Base-by-base conservation (phyloP, 2,888 invertebrate genomes). In the Drosophila quasianomalipes region DNA sequence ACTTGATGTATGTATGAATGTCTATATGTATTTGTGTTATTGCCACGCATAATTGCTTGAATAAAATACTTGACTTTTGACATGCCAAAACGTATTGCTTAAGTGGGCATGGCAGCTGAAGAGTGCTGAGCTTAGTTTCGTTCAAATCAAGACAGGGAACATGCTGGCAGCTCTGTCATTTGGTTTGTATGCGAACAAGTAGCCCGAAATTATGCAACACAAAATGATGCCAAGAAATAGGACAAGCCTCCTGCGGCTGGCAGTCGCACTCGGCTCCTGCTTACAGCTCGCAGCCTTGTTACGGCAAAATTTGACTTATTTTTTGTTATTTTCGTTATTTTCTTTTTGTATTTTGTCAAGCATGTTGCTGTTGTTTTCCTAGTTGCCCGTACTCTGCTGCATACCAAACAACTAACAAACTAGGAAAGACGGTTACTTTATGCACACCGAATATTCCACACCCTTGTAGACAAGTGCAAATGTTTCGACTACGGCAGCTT, bases 1-100 rank as follows among this genome's bases (percentile, higher is more conserved):
- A 57, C 30, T 57, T 70, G 3, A 54, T 51, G 31, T 51, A 31
- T 30, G 22, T 22, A 7, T 37, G 16, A 26, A 7, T 37, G 26
- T 35, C 26, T 28, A 28, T 61, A 33, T 47, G 37, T 62, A 51
- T 55, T 41, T 70, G 65, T 61, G 52, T 70, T 77, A 65, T 74
- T 68, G 59, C 63, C 70, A 70, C 61, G 61, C 76, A 81, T 82
- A 85, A 85, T 85, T 87, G 79, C 69, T 70, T 78, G 70, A 82
- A 81, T 79, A 58, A 82, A 79, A 74, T 69, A 59, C 64, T 79
- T 59, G 69, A 57, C 62, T 61, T 49, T 78, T 58, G 69, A 61
- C 65, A 65, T 49, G 54, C 66, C 66, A 44, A 35, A 37, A 39
- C 39, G 12, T 19, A 41, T 19, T 59, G 69, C 35, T 30, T 53